A percentile compares a stretch with the other conserved stretches of the same genome.
Evolutionary conservation across 2,113 vertebrate species (phyloP).

Genomic region (Festucalex cinctus): DNA sequence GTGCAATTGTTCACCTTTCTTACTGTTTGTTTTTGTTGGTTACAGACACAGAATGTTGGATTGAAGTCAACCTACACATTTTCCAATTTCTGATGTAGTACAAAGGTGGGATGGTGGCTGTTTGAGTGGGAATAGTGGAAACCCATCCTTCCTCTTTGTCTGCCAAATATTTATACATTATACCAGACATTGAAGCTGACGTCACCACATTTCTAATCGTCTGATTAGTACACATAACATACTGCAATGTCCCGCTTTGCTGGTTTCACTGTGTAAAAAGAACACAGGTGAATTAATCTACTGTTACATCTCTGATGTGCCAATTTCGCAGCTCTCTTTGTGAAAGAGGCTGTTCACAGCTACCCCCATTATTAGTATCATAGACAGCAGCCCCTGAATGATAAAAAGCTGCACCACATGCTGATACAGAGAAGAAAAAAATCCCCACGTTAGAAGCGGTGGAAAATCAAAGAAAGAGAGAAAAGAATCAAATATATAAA

Average conservation of each 20-base stretch:
- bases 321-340: neutral
- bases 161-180: neutral
- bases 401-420: conserved; percentile 5
- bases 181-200: neutral
- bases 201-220: neutral
- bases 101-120: too few relatives aligned
- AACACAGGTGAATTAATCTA: neutral
- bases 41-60: too few relatives aligned
- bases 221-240: neutral
- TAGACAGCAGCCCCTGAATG: conserved; percentile 29
- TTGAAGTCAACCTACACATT: too few relatives aligned
- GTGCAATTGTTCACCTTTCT: too few relatives aligned
- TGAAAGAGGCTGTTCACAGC: neutral
- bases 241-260: neutral
- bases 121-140: too few relatives aligned
- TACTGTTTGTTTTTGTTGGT: too few relatives aligned
- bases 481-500: conserved; percentile 61
- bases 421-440: neutral
- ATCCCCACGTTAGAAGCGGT: neutral
- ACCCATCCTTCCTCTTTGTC: neutral
- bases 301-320: neutral
- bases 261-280: neutral
- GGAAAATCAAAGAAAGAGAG: conserved; percentile 37
- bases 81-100: too few relatives aligned
- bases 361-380: conserved; percentile 16